phyloP scores from a whole-genome alignment of 1,140 invertebrate species.

The Stenopsyche tienmushanensis region DNA sequence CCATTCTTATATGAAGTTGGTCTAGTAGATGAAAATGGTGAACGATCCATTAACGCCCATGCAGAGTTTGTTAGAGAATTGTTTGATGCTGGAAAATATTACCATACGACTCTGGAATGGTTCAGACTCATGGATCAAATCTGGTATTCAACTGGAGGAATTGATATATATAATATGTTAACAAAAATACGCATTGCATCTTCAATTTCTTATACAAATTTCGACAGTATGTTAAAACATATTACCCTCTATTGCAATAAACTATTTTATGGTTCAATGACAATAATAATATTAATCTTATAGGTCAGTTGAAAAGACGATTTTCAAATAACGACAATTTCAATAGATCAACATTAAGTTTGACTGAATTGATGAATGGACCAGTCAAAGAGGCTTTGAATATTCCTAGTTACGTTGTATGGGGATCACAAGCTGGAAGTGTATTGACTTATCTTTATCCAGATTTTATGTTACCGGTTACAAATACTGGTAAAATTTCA shows the following conservation, averaged over 20 bases:
- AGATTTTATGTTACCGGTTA: constrained; percentile 87
- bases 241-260: too few species aligned
- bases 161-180: constrained; percentile 83
- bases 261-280: too few species aligned
- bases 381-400: constrained; percentile 63
- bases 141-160: constrained; percentile 57
- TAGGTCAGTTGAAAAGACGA: too few species aligned
- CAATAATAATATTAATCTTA: too few species aligned
- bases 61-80: constrained; percentile 56
- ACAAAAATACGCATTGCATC: constrained; percentile 47
- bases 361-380: constrained; percentile 69
- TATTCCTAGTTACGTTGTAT: constrained; percentile 62
- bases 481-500: constrained; percentile 64
- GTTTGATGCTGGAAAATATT: constrained; percentile 58
- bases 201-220: neutral
- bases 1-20: constrained; percentile 67
- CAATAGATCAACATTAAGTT: too few species aligned
- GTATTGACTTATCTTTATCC: constrained; percentile 65
- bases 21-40: constrained; percentile 63
- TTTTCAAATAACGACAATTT: too few species aligned
- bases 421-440: constrained; percentile 59
- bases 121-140: constrained; percentile 62
- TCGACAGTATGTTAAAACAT: neutral
- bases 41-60: constrained; percentile 54
- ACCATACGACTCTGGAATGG: constrained; percentile 66